phyloP scores from a whole-genome alignment of 2,888 invertebrate species.

The Lysandra coridon region DNA sequence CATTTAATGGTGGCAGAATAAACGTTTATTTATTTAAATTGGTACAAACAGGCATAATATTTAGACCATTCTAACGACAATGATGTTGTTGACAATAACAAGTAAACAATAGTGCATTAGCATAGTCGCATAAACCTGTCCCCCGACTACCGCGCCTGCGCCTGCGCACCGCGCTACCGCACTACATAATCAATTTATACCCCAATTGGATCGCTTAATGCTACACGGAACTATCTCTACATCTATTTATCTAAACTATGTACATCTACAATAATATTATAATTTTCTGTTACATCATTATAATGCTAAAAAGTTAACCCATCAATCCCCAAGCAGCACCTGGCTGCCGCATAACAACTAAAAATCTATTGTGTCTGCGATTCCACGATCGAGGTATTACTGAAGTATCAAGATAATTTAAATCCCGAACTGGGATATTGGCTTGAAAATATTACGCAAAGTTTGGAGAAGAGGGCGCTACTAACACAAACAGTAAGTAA shows the following conservation, averaged over 20 bases:
- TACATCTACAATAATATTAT: background rate
- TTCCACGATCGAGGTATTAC: no score
- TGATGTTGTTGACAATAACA: slow-evolving; percentile 1
- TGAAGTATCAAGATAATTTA: no score
- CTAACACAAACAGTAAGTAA: no score
- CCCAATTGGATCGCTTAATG: background rate
- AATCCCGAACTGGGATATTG: no score
- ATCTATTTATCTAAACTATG: background rate
- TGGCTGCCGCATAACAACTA: no score
- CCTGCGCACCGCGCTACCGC: background rate
- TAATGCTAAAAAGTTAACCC: no score
- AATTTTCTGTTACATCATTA: background rate
- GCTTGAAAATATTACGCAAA: no score
- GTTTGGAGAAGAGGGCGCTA: no score
- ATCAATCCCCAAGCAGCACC: no score
- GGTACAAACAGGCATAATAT: background rate
- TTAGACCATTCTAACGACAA: background rate
- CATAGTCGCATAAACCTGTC: slow-evolving; percentile 21
- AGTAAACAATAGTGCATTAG: slow-evolving; percentile 27
- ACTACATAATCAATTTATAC: slow-evolving; percentile 16
- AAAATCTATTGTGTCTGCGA: no score
- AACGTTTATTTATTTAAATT: background rate
- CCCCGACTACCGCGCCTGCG: background rate
- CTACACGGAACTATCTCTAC: background rate
- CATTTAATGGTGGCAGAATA: no score